Base-by-base conservation (phyloP, 1,140 invertebrate species). In the Dendrolimus punctatus region DNA sequence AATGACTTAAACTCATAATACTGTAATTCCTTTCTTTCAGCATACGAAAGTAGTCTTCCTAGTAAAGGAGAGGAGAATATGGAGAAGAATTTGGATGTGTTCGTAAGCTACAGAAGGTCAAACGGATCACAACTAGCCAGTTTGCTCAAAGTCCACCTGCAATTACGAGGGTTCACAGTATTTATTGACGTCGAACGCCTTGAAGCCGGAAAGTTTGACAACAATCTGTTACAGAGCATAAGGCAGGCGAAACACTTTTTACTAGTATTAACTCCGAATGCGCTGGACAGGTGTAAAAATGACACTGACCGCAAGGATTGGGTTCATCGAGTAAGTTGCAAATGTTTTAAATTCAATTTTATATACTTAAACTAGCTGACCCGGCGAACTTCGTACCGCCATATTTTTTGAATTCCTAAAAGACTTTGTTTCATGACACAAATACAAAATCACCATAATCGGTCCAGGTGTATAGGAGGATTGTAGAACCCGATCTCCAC, bases 201-300 rank as follows among this genome's bases (percentile, higher is more conserved):
- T 43, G 96, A 98, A 85, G 98, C 98, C 37, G 98, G 98, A 23
- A 99, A 99, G 87, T 99, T 99, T 85, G 98, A 99, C 82, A 99
- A 99, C 72, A 98, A 98, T 81, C 86, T 99, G 6, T 88, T 99
- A 41, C 96, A 98, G 80, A 99, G 97, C 82, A 99, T 99, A 76
- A 92, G 94, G 68, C 95, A 98, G 66, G 98, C 98, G 2, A 97
- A 96, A 86, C 95, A 99, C 82, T 99, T 99, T 85, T 88, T 99
- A 39, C 88, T 99, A 39, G 98, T 99, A 46, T 89, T 99, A 40
- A 99, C 98, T 10, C 96, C 97, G 4, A 94, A 95, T 64, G 96
- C 98, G 38, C 85, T 99, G 45, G 98, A 99, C 64, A 90, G 98
- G 62, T 99, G 98, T 83, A 91, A 96, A 54, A 92, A 92, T 37